phyloP scores from a whole-genome alignment of 53 echinoderm and acorn worm species.

The Glandiceps talaboti region DNA sequence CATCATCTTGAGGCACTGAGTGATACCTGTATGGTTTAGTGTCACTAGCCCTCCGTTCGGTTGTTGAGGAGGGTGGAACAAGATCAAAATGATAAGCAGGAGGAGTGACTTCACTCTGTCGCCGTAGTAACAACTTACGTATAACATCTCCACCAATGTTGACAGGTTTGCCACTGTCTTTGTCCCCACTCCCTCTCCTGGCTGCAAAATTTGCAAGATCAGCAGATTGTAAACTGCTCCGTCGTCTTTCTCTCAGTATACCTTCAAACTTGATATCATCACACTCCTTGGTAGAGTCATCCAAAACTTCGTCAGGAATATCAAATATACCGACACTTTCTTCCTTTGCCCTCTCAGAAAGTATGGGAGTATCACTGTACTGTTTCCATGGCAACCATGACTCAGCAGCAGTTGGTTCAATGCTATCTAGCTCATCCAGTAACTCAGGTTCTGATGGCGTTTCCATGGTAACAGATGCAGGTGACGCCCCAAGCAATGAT shows the following conservation, averaged over 20 bases:
- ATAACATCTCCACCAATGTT: neutral
- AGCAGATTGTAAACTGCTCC: neutral
- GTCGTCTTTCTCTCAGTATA: neutral
- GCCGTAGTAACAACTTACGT: neutral
- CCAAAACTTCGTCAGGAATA: neutral
- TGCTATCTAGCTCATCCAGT: neutral
- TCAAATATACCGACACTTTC: neutral
- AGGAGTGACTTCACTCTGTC: neutral
- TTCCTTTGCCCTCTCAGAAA: neutral
- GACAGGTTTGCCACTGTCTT: neutral
- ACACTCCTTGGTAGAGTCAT: neutral
- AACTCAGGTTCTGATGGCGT: neutral
- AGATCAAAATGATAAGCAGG: neutral
- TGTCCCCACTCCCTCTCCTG: neutral
- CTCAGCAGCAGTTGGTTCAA: slow-evolving; percentile 23
- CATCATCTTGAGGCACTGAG: neutral
- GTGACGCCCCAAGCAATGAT: neutral
- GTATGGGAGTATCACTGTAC: slow-evolving; percentile 1
- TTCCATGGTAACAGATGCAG: neutral
- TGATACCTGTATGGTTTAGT: neutral
- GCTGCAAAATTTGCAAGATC: neutral
- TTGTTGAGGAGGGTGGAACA: neutral
- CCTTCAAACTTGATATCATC: neutral
- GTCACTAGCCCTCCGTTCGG: neutral
- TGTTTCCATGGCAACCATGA: slow-evolving; percentile 39